Evolutionary conservation across 2,113 vertebrate species (phyloP), one percentile per base, ranked within the genome.

Genomic region (Phainopepla nitens): DNA sequence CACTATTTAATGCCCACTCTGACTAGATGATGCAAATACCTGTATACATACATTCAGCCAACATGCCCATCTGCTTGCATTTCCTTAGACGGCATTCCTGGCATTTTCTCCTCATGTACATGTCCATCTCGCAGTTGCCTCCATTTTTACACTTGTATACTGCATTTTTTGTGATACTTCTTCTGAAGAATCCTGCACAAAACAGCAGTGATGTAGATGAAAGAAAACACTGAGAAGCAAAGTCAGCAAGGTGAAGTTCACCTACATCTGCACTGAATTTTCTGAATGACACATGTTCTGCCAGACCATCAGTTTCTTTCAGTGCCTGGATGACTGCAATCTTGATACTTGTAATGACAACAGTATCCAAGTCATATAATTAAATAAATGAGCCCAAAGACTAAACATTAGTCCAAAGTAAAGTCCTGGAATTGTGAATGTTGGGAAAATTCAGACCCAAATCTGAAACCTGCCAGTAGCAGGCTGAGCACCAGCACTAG

Each of bases 51-150:
- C 99, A 99, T 98, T 99, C 99, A 93, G 99, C 99, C 97, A 99
- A 98, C 99, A 99, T 99, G 77, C 99, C 99, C 98, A 99, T 99
- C 96, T 99, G 98, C 94, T 98, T 99, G 98, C 99, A 99, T 88
- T 99, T 99, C 95, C 99, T 98, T 29, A 99, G 98, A 29, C 99
- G 98, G 29, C 99, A 99, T 78, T 99, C 99, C 87, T 99, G 99
- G 92, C 99, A 99, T 90, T 99, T 99, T 70, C 99, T 98, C 58
- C 99, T 98, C 99, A 99, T 99, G 93, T 99, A 99, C 99, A 99
- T 99, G 94, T 99, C 99, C 99, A 99, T 99, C 97, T 99, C 99
- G 15, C 99, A 99, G 98, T 98, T 99, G 72, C 99, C 99, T 33
- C 99, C 99, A 3, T 98, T 99, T 97, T 99, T 99, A 96, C 99